phyloP scores from a whole-genome alignment of 2,113 vertebrate genomes.

The Silurus meridionalis region DNA sequence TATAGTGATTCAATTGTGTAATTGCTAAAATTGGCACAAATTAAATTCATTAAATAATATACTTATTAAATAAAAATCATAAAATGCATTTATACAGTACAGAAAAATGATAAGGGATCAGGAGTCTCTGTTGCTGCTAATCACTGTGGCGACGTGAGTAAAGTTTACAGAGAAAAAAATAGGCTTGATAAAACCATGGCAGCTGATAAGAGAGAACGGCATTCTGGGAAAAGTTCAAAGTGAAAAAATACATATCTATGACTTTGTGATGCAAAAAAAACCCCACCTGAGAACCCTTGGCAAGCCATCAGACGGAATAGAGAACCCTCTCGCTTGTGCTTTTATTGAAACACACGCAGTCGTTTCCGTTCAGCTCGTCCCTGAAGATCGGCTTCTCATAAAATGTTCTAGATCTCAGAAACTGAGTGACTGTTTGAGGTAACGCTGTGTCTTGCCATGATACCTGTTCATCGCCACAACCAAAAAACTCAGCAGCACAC shows the following conservation, averaged over 20 bases:
- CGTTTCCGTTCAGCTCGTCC: not conserved
- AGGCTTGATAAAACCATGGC: not conserved
- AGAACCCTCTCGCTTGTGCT: not conserved
- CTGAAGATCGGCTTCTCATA: constrained; percentile 36
- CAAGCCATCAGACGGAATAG: not conserved
- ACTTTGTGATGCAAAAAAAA: not conserved
- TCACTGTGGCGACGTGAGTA: not conserved
- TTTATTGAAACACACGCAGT: constrained; percentile 26
- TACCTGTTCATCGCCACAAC: constrained; percentile 39
- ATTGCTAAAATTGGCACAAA: too few relatives aligned
- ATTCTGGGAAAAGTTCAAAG: constrained; percentile 1
- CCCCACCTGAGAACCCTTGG: not conserved
- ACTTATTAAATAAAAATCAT: too few relatives aligned
- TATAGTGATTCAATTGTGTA: too few relatives aligned
- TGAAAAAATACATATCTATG: too few relatives aligned
- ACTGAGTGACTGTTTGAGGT: constrained; percentile 9
- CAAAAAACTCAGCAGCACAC: constrained; percentile 33
- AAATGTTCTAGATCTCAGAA: constrained; percentile 1
- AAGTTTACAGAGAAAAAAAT: not conserved
- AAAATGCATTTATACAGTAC: too few relatives aligned
- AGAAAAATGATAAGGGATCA: not conserved
- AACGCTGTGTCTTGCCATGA: constrained; percentile 22
- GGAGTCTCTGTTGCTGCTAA: not conserved
- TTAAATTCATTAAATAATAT: too few relatives aligned
- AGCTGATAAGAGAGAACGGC: not conserved